Evolutionary conservation across 2,797 vertebrate genomes (phyloP).

Genomic region (Notamacropus eugenii): DNA sequence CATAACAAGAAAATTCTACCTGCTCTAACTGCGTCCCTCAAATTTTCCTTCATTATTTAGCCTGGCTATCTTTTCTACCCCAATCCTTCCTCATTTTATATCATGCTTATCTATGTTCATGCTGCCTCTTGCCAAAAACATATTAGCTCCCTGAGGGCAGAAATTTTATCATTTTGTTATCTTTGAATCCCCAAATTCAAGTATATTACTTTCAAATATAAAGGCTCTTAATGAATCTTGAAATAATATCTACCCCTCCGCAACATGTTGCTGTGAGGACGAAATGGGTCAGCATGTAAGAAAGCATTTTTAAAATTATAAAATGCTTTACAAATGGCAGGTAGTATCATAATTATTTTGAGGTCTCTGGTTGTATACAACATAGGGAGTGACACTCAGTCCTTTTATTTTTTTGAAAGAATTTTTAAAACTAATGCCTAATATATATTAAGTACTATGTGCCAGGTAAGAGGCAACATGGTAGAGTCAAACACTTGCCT

Average conservation of each 20-base stretch:
- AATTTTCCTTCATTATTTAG: background rate
- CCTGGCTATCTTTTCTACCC: background rate
- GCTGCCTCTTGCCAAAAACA: background rate
- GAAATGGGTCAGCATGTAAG: background rate
- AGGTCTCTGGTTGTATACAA: background rate
- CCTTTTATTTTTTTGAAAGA: background rate
- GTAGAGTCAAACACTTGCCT: background rate
- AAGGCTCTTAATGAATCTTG: background rate
- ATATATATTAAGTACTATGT: background rate
- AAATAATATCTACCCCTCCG: background rate
- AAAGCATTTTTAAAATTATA: background rate
- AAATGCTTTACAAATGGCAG: background rate
- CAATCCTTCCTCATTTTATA: background rate
- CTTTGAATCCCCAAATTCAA: background rate
- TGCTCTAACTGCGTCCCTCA: background rate
- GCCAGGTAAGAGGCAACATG: background rate
- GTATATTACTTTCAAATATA: background rate
- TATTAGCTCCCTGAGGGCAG: background rate
- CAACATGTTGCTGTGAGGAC: background rate
- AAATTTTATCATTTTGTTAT: background rate
- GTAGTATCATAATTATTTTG: background rate
- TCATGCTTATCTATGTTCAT: background rate
- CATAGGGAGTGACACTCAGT: background rate
- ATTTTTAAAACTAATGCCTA: background rate
- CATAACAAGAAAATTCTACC: background rate